Base-by-base conservation (phyloP, 2,113 vertebrate genomes). In the Conger conger region DNA sequence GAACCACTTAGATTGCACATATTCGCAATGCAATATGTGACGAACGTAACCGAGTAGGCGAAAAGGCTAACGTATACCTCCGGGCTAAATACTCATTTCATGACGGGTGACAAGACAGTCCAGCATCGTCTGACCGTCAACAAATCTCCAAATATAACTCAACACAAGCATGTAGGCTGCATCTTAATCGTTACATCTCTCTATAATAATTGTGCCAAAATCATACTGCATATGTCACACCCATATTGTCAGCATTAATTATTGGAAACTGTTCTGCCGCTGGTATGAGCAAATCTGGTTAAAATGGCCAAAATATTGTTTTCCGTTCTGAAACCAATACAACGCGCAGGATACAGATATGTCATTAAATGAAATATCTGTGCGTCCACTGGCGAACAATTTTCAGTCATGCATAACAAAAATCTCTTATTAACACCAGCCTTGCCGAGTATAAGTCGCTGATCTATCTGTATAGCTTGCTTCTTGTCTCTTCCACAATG, bases 401-500 rank as follows among this genome's bases (percentile, higher is more conserved):
- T 82, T 83, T 76, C 63, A 76, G 60, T 53, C 38, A 33, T 40
- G 35, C 40, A 83, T 73, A 63, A 40, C 20, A 82, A 91, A 93
- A 93, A 93, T 88, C 53, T 92, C 89, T 88, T 85, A 79, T 89
- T 85, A 79, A 91, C 91, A 30, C 90, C 92, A 92, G 93, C 93
- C 91, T 27, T 91, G 90, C 91, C 90, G 35, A 33, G 68, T 68
- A 90, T 92, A 88, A 92, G 86, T 88, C 86, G 85, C 82, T 87
- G 94, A 93, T 94, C 95, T 94, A 91, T 96, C 94, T 94, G 94
- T 94, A 95, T 92, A 90, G 95, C 91, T 95, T 93, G 93, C 94
- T 94, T 94, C n/a, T 96, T 95, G 94, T 95, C 95, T 96, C 95
- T 96, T 95, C 94, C 94, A 95, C 93, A 94, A 95, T 95, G 95